Conservation (phyloP, 2,888 invertebrate species). For the Matsumyia berberina region DNA sequence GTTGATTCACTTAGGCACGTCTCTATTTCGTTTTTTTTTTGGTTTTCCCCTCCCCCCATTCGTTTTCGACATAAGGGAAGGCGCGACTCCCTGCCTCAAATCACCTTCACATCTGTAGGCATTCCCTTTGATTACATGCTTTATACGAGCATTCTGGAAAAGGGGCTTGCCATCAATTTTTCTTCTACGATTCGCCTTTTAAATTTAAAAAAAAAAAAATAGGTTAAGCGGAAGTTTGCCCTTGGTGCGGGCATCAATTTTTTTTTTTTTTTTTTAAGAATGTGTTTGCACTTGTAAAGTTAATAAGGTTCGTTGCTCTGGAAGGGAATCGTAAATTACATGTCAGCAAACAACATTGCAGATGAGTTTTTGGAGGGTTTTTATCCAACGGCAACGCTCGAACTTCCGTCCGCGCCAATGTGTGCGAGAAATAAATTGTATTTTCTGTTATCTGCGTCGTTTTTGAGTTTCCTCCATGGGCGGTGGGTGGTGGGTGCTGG, state of each 20-base stretch:
- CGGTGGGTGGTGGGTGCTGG: no score
- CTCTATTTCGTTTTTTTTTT: constrained; percentile 34
- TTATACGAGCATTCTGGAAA: constrained; percentile 33
- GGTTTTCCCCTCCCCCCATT: constrained; percentile 14
- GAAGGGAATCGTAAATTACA: constrained; percentile 18
- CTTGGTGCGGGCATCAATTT: constrained; percentile 59
- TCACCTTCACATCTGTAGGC: constrained; percentile 37
- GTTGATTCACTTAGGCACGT: constrained; percentile 59
- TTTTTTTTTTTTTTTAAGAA: no score
- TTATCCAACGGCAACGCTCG: not conserved
- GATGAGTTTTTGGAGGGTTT: not conserved
- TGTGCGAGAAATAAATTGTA: not conserved
- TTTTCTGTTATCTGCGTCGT: not conserved
- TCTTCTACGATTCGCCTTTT: constrained; percentile 32
- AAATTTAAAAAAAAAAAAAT: constrained; percentile 26
- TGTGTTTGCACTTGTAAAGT: constrained; percentile 19
- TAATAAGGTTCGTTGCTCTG: constrained; percentile 21
- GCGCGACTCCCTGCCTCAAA: constrained; percentile 53
- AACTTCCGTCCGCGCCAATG: constrained; percentile 6
- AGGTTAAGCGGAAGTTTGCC: constrained; percentile 70
- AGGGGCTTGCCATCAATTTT: constrained; percentile 61
- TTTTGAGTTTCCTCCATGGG: constrained; percentile 7
- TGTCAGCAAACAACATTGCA: not conserved
- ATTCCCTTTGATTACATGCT: constrained; percentile 59
- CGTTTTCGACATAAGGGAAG: constrained; percentile 47